phyloP scores from a whole-genome alignment of 2,797 vertebrate species.

The Nannoperca obscura region DNA sequence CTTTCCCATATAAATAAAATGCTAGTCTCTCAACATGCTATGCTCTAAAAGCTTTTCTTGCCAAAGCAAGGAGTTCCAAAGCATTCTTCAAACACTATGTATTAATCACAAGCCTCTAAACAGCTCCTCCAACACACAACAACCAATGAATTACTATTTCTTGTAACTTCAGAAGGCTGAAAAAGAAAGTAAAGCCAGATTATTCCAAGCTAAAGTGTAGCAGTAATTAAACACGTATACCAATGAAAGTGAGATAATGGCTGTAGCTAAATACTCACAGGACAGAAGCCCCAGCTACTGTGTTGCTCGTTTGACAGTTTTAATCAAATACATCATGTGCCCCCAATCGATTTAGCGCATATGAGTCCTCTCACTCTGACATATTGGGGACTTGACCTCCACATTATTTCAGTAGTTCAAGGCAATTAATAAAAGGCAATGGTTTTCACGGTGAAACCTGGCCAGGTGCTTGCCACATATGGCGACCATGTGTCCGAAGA shows the following conservation, averaged over 20 bases:
- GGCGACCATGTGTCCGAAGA: conserved; percentile 27
- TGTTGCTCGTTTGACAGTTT: conserved; percentile 21
- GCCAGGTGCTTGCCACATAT: conserved; percentile 31
- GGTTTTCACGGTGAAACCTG: conserved; percentile 19
- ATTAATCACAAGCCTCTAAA: not conserved
- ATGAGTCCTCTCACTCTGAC: conserved; percentile 16
- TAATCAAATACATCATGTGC: conserved; percentile 29
- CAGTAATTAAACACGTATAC: conserved; percentile 22
- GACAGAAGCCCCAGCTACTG: not conserved
- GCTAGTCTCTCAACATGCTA: not conserved
- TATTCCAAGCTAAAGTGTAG: not conserved
- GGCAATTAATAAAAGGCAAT: conserved; percentile 57
- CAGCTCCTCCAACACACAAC: not conserved
- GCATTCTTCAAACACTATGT: not conserved
- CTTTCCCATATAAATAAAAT: not conserved
- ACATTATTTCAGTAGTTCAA: conserved; percentile 47
- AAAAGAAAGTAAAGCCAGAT: not conserved
- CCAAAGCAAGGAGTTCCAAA: not conserved
- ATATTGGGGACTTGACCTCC: conserved; percentile 43
- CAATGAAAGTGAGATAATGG: not conserved
- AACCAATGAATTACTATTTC: not conserved
- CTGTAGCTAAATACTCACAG: not conserved
- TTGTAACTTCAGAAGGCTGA: not conserved
- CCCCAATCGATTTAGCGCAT: conserved; percentile 3
- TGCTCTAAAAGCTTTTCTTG: not conserved